Conservation (phyloP, 30 jellyfish, hydroid and myxozoan genomes). For the Turritopsis rubra region DNA sequence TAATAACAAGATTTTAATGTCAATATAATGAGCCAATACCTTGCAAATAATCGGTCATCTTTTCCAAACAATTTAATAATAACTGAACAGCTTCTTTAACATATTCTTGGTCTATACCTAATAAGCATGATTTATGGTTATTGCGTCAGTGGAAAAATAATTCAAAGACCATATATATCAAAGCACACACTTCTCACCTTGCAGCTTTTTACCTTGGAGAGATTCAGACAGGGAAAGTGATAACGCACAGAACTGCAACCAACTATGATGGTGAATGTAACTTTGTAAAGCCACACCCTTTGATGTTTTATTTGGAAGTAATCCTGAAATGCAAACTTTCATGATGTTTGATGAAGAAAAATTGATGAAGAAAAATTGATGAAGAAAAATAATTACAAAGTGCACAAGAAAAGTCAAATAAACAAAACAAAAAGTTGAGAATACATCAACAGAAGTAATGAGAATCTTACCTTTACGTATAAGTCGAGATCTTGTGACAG, state of each 20-base stretch:
- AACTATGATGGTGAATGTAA: constrained; percentile 75
- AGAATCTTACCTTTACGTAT: constrained; percentile 28
- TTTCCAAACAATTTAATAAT: constrained; percentile 44
- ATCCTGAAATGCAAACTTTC: constrained; percentile 28
- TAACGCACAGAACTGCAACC: constrained; percentile 77
- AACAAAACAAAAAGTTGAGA: no score
- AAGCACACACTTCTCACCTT: constrained; percentile 28
- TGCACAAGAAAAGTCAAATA: no score
- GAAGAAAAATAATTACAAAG: no score
- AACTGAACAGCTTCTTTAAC: constrained; percentile 52
- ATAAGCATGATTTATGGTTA: not conserved
- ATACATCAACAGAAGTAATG: no score
- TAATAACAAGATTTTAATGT: no score
- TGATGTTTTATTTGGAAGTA: constrained; percentile 35
- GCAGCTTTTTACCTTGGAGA: constrained; percentile 46
- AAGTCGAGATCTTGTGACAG: constrained; percentile 30
- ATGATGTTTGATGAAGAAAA: no score
- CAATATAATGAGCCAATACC: no score
- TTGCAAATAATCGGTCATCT: constrained; percentile 33
- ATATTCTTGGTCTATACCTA: constrained; percentile 61
- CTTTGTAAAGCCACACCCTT: constrained; percentile 42
- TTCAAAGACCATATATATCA: no score
- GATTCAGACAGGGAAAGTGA: constrained; percentile 63
- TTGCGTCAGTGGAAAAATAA: no score
- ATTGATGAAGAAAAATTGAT: no score